Percentiles rank a stretch among this genome's conserved stretches.
phyloP scores from a whole-genome alignment of 2,113 vertebrate species.

The Pristiophorus japonicus region DNA sequence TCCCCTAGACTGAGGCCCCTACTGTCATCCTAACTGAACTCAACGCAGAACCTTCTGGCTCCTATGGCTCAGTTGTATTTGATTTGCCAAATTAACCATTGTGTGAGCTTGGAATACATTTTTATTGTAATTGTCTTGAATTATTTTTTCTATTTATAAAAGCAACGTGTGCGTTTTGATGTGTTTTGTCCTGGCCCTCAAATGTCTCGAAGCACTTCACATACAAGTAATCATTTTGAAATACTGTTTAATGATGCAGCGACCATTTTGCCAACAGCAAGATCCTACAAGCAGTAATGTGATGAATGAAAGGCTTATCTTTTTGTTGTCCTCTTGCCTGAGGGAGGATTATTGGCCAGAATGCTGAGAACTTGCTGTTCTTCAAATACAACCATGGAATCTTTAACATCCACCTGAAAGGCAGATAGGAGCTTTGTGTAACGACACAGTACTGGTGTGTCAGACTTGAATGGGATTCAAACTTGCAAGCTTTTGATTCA shows the following conservation, averaged over 20 bases:
- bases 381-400: not conserved
- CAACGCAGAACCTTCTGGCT: not conserved
- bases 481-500: not conserved
- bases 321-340: not conserved
- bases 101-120: not conserved
- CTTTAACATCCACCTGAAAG: not conserved
- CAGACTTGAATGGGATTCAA: not conserved
- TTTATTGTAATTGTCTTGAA: no score
- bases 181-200: not conserved
- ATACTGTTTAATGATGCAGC: not conserved
- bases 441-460: not conserved
- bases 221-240: not conserved
- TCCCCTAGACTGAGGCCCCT: not conserved
- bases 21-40: not conserved
- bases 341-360: not conserved
- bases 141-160: no score
- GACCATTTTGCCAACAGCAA: not conserved
- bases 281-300: not conserved
- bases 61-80: not conserved
- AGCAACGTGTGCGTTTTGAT: no score
- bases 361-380: not conserved
- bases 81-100: not conserved
- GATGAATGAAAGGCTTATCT: not conserved
- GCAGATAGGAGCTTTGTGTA: not conserved
- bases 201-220: not conserved